Evolutionary conservation across 2,888 invertebrate species (phyloP).

Genomic region (Melanostoma mellinum): DNA sequence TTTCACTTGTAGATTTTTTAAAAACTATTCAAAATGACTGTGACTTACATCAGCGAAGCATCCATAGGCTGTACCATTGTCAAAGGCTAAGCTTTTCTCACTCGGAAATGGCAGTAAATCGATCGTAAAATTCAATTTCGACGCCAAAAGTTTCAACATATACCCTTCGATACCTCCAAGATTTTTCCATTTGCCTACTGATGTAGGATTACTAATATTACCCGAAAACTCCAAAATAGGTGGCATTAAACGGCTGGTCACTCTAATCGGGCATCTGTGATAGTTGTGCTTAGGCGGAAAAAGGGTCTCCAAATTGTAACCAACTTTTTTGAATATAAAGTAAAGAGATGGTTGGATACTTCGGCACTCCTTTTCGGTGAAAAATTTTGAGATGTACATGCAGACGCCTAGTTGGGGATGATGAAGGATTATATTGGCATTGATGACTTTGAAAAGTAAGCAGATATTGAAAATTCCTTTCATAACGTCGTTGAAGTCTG

Average conservation of each 20-base stretch:
- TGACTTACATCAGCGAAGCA: constrained; percentile 75
- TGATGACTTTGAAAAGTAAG: constrained; percentile 7
- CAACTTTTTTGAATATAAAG: constrained; percentile 35
- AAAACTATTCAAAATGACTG: too few relatives aligned
- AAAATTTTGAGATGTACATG: neutral
- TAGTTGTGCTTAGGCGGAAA: constrained; percentile 75
- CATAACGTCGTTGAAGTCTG: neutral
- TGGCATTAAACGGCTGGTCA: constrained; percentile 74
- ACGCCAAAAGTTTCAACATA: constrained; percentile 75
- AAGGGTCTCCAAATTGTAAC: constrained; percentile 56
- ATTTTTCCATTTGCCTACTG: constrained; percentile 68
- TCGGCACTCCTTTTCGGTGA: constrained; percentile 1
- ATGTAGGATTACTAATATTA: constrained; percentile 68
- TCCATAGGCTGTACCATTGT: constrained; percentile 72
- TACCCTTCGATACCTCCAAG: constrained; percentile 78
- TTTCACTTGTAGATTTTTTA: too few relatives aligned
- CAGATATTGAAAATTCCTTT: constrained; percentile 4
- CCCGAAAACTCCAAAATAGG: constrained; percentile 77
- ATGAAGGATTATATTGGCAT: constrained; percentile 19
- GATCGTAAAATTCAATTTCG: constrained; percentile 76
- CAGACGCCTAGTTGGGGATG: neutral
- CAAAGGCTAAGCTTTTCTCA: constrained; percentile 59
- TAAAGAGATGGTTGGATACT: neutral
- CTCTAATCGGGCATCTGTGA: constrained; percentile 75
- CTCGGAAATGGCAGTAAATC: constrained; percentile 72